phyloP scores from a whole-genome alignment of 2,797 vertebrate species.

The Salarias fasciatus region DNA sequence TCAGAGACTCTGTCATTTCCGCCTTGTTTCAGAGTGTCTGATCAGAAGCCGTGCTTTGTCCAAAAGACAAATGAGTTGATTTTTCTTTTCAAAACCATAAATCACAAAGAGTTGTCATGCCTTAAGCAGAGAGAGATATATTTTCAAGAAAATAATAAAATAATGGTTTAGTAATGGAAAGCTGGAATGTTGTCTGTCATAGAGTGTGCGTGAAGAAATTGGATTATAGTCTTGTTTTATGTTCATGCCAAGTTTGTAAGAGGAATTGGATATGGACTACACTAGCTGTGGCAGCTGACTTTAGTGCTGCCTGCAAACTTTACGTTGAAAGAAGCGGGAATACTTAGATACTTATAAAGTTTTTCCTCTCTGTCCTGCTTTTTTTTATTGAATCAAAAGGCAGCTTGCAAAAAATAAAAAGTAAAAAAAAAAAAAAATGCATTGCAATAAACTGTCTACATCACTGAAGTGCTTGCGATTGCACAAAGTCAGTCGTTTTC shows the following conservation, averaged over 20 bases:
- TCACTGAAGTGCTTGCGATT: neutral
- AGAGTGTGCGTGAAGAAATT: neutral
- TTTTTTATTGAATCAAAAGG: neutral
- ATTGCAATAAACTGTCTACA: neutral
- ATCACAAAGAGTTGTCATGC: slow-evolving; percentile 14
- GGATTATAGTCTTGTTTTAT: neutral
- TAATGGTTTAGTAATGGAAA: slow-evolving; percentile 10
- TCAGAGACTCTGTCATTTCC: slow-evolving; percentile 26
- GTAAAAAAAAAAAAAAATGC: neutral
- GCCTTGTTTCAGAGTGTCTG: slow-evolving; percentile 20
- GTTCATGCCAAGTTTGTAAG: neutral
- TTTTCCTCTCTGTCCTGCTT: too few species aligned
- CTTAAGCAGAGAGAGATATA: slow-evolving; percentile 6
- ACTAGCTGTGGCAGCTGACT: neutral
- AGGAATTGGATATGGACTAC: neutral
- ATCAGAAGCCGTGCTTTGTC: slow-evolving; percentile 19
- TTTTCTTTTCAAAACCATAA: slow-evolving; percentile 11
- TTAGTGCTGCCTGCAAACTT: neutral
- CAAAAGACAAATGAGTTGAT: slow-evolving; percentile 4
- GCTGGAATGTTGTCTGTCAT: slow-evolving; percentile 1
- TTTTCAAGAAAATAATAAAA: slow-evolving; percentile 20
- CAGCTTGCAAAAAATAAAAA: neutral
- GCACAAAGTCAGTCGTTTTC: neutral
- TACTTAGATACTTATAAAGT: too few species aligned
- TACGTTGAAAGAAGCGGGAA: neutral